phyloP scores from a whole-genome alignment of 64 coral and sea anemone genomes.

The Trachythela sp. region DNA sequence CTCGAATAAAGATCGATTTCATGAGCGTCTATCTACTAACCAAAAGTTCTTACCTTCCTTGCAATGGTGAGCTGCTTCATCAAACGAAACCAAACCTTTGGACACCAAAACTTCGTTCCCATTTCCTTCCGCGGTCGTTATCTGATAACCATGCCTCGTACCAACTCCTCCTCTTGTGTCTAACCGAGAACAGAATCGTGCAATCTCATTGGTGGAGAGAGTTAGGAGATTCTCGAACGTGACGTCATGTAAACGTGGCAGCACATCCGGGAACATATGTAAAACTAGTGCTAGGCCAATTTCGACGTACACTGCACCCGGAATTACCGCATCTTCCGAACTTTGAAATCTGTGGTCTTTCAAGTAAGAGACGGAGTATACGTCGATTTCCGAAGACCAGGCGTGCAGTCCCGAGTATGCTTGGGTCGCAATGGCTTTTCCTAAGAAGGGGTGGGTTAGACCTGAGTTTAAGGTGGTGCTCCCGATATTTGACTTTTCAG shows the following conservation, averaged over 20 bases:
- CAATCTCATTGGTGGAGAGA: not conserved
- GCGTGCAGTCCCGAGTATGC: not conserved
- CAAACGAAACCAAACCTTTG: not conserved
- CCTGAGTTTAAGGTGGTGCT: too few relatives aligned
- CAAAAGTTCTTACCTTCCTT: not conserved
- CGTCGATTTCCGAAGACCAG: not conserved
- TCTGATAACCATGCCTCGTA: not conserved
- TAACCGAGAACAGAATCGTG: not conserved
- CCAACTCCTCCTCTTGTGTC: not conserved
- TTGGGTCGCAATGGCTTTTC: not conserved
- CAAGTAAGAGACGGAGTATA: not conserved
- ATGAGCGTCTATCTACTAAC: not conserved
- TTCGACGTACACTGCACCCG: constrained; percentile 3
- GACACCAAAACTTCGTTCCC: not conserved
- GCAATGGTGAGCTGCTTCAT: not conserved
- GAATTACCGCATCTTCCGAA: not conserved
- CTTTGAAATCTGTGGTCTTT: not conserved
- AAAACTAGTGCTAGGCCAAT: not conserved
- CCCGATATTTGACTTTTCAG: not conserved
- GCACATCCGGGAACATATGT: not conserved
- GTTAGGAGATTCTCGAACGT: not conserved
- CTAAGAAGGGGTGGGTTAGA: not conserved
- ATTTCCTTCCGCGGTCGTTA: not conserved
- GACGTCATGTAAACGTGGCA: not conserved
- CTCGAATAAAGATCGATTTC: too few relatives aligned